These are phyloP conservation scores for Meteorus cinctellus DNA, from an alignment of 2,888 invertebrate genomes.

Conservation along the genomic window DNA sequence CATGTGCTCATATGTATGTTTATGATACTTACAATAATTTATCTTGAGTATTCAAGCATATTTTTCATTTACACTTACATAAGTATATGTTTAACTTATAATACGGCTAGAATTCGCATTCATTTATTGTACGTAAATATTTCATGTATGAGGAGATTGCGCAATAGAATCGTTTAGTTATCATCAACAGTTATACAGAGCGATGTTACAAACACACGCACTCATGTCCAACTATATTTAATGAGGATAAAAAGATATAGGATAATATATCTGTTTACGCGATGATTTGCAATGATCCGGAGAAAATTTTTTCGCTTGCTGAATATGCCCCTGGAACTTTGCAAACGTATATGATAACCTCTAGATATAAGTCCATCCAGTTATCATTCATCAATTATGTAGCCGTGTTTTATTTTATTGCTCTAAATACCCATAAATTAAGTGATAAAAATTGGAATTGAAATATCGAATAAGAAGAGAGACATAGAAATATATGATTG, in stretches of 20 bases:
- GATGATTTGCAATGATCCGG: conserved; percentile 64
- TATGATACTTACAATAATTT: background rate
- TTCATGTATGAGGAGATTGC: conserved; percentile 38
- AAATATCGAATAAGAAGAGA: conserved; percentile 9
- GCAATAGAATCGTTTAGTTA: conserved; percentile 45
- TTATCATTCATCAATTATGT: conserved; percentile 2
- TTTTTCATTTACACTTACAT: too few relatives aligned
- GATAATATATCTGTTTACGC: conserved; percentile 67
- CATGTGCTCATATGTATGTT: background rate
- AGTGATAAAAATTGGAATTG: conserved; percentile 11
- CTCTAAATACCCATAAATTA: conserved; percentile 4
- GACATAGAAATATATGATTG: conserved; percentile 17
- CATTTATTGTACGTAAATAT: conserved; percentile 11
- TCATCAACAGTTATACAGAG: conserved; percentile 37
- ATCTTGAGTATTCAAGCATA: too few relatives aligned
- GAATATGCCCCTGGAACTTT: background rate
- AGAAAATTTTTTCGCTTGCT: conserved; percentile 46
- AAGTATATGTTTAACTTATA: too few relatives aligned
- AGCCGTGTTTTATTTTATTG: conserved; percentile 1
- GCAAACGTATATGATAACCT: conserved; percentile 34
- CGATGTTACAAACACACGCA: background rate
- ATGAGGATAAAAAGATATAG: conserved; percentile 47
- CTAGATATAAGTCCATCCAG: background rate
- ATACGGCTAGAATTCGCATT: background rate
- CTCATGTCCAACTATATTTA: background rate